Evolutionary conservation across 2,888 invertebrate genomes (phyloP).

Genomic region (Drosophila differens): DNA sequence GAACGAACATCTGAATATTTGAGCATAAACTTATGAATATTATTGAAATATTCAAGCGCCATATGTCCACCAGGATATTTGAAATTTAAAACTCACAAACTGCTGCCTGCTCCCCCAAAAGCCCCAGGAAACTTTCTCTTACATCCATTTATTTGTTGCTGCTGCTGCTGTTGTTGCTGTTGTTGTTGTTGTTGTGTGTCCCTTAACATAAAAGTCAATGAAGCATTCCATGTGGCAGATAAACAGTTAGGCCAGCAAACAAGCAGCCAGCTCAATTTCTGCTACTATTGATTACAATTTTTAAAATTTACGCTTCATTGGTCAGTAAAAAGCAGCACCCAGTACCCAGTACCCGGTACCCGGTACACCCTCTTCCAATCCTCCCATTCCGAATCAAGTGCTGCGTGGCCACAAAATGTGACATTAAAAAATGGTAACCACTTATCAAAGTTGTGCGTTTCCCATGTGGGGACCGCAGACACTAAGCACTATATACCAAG

Average conservation of each 20-base stretch:
- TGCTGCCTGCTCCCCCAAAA: not conserved
- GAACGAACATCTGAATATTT: not conserved
- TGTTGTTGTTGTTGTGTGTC: conserved; percentile 13
- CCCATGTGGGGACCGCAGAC: not conserved
- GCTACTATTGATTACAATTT: conserved; percentile 75
- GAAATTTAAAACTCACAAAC: not conserved
- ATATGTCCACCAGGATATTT: not conserved
- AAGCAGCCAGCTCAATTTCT: conserved; percentile 40
- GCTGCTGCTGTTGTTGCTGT: not conserved
- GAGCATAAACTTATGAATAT: not conserved
- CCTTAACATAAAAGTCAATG: conserved; percentile 70
- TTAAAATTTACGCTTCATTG: conserved; percentile 77
- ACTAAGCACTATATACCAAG: not conserved
- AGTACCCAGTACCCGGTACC: not conserved
- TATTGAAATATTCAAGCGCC: not conserved
- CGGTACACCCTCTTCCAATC: not conserved
- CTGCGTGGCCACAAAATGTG: conserved; percentile 66
- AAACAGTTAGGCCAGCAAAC: conserved; percentile 49
- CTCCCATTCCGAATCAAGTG: not conserved
- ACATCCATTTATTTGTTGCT: conserved; percentile 14
- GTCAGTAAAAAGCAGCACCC: conserved; percentile 53
- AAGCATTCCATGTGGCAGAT: conserved; percentile 70
- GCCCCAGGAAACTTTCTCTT: not conserved
- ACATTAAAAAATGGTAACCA: conserved; percentile 78
- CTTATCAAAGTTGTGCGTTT: conserved; percentile 61